Evolutionary conservation across 2,888 invertebrate genomes (phyloP).

Genomic region (Luperina nickerlii): DNA sequence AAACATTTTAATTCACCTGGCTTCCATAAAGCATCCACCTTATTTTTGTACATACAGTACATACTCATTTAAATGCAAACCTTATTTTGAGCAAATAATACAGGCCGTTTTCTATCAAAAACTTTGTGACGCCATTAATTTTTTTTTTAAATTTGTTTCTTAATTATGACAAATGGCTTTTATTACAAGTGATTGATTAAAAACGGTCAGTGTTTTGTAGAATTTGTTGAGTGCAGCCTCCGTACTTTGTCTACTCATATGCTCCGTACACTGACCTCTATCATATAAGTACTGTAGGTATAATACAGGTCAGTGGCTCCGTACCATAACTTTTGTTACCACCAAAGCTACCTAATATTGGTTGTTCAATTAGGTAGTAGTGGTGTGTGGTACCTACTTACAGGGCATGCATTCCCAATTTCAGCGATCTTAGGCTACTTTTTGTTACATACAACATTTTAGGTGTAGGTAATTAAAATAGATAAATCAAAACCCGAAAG

Average conservation of each 20-base stretch:
- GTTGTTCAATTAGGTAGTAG: background rate
- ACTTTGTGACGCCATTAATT: background rate
- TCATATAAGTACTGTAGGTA: too few relatives aligned
- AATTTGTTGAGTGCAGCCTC: background rate
- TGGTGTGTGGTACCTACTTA: background rate
- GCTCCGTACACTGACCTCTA: too few relatives aligned
- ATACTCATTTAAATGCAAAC: background rate
- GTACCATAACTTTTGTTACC: background rate
- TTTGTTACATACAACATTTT: background rate
- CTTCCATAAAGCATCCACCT: background rate
- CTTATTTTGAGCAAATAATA: background rate
- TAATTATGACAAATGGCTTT: slow-evolving; percentile 2
- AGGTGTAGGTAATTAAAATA: background rate
- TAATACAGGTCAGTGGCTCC: background rate
- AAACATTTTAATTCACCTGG: too few relatives aligned
- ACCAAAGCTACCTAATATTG: background rate
- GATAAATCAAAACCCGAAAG: background rate
- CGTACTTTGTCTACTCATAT: background rate
- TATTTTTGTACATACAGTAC: background rate
- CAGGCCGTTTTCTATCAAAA: slow-evolving; percentile 10
- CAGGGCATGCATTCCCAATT: background rate
- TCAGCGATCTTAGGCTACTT: background rate
- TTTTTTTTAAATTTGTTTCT: background rate
- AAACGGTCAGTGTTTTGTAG: background rate
- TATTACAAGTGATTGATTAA: background rate